Percentiles rank a stretch among this genome's conserved stretches.
These are phyloP conservation scores for Vidua macroura DNA, from an alignment of 2,113 vertebrate species.

Conservation along the genomic window DNA sequence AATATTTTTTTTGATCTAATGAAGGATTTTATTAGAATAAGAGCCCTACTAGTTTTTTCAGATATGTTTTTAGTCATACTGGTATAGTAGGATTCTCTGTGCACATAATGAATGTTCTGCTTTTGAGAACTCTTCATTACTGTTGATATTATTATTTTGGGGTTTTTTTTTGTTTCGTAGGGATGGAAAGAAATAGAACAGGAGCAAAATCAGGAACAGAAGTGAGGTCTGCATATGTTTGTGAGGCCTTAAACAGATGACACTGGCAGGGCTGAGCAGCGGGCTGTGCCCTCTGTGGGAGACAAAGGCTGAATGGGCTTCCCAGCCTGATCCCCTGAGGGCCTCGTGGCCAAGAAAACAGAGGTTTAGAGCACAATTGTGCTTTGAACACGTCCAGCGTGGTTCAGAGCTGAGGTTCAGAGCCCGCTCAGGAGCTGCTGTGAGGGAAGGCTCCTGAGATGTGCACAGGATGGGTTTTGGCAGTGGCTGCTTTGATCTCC, in stretches of 20 bases:
- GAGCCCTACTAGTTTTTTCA: not conserved
- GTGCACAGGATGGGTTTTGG: not conserved
- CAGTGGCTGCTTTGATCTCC: not conserved
- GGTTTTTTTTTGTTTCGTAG: not conserved
- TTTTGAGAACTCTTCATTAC: rapidly evolving
- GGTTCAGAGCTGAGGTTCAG: not conserved
- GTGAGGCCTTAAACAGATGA: not conserved
- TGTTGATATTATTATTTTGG: not conserved
- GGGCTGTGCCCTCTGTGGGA: not conserved
- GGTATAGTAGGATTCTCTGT: not conserved
- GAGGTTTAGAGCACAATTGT: not conserved
- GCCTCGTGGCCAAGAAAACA: not conserved
- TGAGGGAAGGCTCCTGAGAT: not conserved
- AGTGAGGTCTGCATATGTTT: not conserved
- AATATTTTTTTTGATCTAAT: not conserved
- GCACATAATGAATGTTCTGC: not conserved
- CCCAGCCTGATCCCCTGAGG: not conserved
- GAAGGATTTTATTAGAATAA: not conserved
- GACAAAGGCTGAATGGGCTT: not conserved
- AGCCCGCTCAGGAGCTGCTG: not conserved
- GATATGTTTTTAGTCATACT: not conserved
- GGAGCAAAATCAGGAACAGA: not conserved
- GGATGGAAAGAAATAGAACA: not conserved
- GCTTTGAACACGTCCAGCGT: not conserved
- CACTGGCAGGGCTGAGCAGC: not conserved